Conservation (phyloP, 2,888 invertebrate genomes). For the Tricholauxania praeusta region DNA sequence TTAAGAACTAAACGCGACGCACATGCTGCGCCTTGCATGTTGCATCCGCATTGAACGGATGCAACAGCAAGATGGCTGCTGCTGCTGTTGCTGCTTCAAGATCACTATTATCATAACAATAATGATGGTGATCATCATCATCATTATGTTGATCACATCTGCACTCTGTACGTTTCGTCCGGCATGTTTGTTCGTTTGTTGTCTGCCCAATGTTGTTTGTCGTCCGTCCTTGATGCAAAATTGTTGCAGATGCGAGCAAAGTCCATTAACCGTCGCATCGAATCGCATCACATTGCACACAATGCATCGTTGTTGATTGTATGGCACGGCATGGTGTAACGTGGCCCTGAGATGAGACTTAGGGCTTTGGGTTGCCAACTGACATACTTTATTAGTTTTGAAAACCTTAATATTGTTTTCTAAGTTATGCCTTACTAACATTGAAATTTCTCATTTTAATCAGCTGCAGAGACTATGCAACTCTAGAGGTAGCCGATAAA, state of each 20-base stretch:
- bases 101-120: slow-evolving; percentile 18
- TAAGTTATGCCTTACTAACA: no score
- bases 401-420: no score
- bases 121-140: slow-evolving; percentile 2
- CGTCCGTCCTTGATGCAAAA: slow-evolving; percentile 33
- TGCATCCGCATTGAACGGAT: slow-evolving; percentile 34
- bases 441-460: no score
- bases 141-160: slow-evolving; percentile 8
- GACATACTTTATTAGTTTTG: not conserved
- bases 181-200: not conserved
- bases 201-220: not conserved
- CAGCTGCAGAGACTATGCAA: no score
- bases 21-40: slow-evolving; percentile 36
- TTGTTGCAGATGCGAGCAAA: slow-evolving; percentile 36
- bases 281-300: slow-evolving; percentile 4
- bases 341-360: not conserved
- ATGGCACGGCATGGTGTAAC: not conserved
- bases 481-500: no score
- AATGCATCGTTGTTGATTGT: not conserved
- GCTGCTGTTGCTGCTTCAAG: not conserved
- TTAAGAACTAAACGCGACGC: not conserved
- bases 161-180: not conserved
- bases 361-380: not conserved
- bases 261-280: slow-evolving; percentile 40
- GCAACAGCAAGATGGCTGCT: slow-evolving; percentile 6